Conservation (phyloP, 2,797 vertebrate species). For the Apogon talboti region DNA sequence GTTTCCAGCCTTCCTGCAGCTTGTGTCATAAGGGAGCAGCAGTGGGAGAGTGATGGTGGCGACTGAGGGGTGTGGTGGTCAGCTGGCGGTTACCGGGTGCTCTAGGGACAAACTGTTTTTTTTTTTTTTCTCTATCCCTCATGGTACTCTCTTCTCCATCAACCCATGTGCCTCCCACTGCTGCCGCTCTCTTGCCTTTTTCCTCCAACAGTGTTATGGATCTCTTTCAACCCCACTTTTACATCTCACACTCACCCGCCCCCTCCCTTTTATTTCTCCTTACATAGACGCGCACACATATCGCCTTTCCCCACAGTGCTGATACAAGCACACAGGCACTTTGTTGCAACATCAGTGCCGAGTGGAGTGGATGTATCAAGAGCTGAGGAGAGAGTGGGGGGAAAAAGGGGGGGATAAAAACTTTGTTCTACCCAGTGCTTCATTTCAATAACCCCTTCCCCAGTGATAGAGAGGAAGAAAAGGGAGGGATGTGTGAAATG, state of each 20-base stretch:
- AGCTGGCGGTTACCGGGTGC: conserved; percentile 27
- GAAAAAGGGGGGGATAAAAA: conserved; percentile 36
- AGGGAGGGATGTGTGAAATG: conserved; percentile 14
- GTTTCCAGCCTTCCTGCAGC: conserved; percentile 46
- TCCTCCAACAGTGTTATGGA: conserved; percentile 16
- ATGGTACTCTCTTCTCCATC: conserved; percentile 32
- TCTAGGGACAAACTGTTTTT: conserved; percentile 50
- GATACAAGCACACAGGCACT: conserved; percentile 51
- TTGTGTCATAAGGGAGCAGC: conserved; percentile 30
- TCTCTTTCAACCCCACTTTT: conserved; percentile 33
- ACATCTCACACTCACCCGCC: conserved; percentile 1
- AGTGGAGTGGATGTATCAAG: conserved; percentile 50
- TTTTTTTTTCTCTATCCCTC: conserved; percentile 29
- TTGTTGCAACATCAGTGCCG: conserved; percentile 62
- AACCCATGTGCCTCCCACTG: conserved; percentile 13
- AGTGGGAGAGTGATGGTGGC: conserved; percentile 14
- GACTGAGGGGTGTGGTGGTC: conserved; percentile 32
- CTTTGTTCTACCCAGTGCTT: conserved; percentile 63
- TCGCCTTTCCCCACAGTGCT: conserved; percentile 31
- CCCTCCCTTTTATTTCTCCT: background rate
- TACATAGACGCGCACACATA: conserved; percentile 8
- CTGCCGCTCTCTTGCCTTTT: background rate
- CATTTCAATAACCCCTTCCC: conserved; percentile 66
- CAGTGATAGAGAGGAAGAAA: conserved; percentile 40
- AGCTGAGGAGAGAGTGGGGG: conserved; percentile 31